phyloP scores from a whole-genome alignment of 2,797 vertebrate genomes.

The Cephalopachus bancanus region DNA sequence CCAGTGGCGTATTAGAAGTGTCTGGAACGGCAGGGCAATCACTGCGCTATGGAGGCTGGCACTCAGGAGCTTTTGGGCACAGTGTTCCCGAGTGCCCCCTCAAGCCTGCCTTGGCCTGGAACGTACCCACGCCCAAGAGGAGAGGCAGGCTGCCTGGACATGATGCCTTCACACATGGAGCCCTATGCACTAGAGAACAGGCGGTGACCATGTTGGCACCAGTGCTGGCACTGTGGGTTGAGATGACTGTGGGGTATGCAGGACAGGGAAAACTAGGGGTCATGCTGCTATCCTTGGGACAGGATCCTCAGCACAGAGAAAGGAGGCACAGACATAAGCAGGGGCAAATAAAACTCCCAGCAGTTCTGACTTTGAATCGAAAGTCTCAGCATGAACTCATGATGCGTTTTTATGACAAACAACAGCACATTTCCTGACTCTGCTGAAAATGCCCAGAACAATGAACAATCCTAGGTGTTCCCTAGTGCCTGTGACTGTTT shows the following conservation, averaged over 20 bases:
- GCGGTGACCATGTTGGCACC: fast-evolving
- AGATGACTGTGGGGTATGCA: neutral
- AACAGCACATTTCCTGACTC: neutral
- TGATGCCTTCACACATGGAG: no score
- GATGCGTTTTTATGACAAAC: constrained; percentile 9
- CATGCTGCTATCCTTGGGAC: neutral
- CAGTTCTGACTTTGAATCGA: neutral
- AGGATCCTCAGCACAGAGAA: neutral
- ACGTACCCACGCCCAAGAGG: neutral
- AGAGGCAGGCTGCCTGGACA: neutral
- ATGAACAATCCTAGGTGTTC: neutral
- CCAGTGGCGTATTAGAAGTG: neutral
- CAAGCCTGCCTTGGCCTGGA: no score
- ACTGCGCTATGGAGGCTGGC: neutral
- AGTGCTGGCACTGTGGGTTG: neutral
- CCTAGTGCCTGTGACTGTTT: neutral
- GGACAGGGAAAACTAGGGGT: neutral
- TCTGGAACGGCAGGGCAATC: neutral
- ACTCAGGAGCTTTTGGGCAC: neutral
- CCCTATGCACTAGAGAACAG: neutral
- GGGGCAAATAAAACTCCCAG: neutral
- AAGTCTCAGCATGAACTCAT: neutral
- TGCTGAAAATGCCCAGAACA: neutral
- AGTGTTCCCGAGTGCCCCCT: no score
- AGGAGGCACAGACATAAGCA: neutral